These are phyloP conservation scores for Montipora foliosa DNA, from an alignment of 64 coral and sea anemone species.

Conservation along the genomic window DNA sequence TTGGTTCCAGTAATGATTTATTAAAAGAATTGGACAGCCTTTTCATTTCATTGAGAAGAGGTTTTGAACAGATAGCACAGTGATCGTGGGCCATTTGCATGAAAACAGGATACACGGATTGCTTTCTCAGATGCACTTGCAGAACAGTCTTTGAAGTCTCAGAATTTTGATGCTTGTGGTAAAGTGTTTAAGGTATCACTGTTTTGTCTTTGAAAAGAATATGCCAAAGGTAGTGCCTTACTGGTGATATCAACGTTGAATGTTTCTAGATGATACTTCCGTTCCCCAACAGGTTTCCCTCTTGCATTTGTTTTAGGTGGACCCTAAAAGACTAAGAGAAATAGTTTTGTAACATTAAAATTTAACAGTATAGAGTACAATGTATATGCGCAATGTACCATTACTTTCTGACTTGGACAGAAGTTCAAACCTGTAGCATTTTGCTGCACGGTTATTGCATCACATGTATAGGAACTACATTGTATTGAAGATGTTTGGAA, in stretches of 20 bases:
- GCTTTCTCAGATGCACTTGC: neutral
- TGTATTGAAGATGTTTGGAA: neutral
- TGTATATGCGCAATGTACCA: neutral
- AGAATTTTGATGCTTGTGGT: neutral
- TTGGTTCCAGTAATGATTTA: constrained; percentile 17
- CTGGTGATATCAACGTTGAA: constrained; percentile 32
- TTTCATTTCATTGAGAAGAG: constrained; percentile 4
- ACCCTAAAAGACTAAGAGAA: constrained; percentile 17
- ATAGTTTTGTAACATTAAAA: neutral
- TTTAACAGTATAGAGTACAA: neutral
- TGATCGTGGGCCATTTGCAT: neutral
- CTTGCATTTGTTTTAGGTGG: constrained; percentile 30
- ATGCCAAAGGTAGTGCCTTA: constrained; percentile 41
- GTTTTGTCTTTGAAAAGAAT: constrained; percentile 44
- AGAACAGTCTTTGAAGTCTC: constrained; percentile 56
- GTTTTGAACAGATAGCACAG: constrained; percentile 2
- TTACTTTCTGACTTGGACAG: neutral
- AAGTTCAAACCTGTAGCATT: neutral
- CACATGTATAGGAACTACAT: neutral
- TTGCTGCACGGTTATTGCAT: neutral
- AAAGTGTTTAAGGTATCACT: neutral
- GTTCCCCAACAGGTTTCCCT: constrained; percentile 47
- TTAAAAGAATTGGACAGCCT: constrained; percentile 35
- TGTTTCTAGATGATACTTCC: constrained; percentile 46
- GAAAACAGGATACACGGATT: constrained; percentile 52